Evolutionary conservation across 2,888 invertebrate genomes (phyloP).

Genomic region (Lepidocyrtinus sp.): DNA sequence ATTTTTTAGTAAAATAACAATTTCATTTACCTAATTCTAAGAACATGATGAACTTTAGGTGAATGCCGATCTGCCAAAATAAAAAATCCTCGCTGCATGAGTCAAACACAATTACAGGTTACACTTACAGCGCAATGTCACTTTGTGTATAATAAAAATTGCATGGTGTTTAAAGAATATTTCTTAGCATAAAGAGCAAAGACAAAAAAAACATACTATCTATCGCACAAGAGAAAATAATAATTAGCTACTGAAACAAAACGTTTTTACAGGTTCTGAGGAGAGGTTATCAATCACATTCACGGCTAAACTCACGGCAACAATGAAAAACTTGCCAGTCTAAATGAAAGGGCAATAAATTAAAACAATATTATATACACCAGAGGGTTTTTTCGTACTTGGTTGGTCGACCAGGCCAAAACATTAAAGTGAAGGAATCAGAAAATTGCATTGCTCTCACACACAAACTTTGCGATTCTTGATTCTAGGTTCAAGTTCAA

Average conservation of each 20-base stretch:
- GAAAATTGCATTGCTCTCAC: background rate
- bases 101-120: background rate
- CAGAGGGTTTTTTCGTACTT: slow-evolving; percentile 3
- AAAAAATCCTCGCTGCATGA: slow-evolving; percentile 32
- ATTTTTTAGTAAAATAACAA: no score
- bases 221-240: background rate
- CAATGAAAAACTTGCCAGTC: background rate
- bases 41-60: slow-evolving; percentile 29
- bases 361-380: background rate
- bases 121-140: slow-evolving; percentile 6
- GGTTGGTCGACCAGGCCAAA: background rate
- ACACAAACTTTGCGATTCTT: background rate
- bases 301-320: background rate
- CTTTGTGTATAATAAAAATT: no score
- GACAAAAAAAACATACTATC: background rate
- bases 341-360: background rate
- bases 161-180: no score
- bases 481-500: slow-evolving; percentile 46
- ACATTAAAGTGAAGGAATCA: slow-evolving; percentile 2
- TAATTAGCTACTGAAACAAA: background rate
- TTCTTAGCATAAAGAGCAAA: background rate
- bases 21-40: slow-evolving; percentile 49
- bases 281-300: background rate
- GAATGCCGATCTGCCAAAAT: slow-evolving; percentile 15
- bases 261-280: no score